Conservation (phyloP, 2,113 vertebrate genomes). For the Phoenicopterus ruber region DNA sequence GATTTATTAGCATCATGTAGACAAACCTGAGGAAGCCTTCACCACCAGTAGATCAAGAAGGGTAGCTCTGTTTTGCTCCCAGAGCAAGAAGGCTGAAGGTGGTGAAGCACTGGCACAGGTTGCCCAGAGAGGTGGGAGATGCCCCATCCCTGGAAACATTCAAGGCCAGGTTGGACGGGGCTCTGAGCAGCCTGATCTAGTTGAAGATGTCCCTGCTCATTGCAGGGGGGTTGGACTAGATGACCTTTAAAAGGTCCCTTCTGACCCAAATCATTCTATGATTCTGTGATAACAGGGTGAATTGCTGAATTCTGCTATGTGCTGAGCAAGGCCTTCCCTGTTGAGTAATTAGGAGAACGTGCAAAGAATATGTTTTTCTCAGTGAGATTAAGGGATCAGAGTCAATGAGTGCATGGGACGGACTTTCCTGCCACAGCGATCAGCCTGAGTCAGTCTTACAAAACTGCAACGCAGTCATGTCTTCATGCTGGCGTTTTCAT, state of each 20-base stretch:
- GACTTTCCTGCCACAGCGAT: neutral
- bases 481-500: neutral
- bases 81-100: neutral
- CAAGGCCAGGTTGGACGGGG: too few relatives aligned
- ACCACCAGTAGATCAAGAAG: rapidly evolving
- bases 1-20: rapidly evolving
- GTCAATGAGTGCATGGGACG: neutral
- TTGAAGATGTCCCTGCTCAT: too few relatives aligned
- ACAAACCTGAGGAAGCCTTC: neutral
- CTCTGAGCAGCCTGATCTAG: too few relatives aligned
- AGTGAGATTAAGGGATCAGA: neutral
- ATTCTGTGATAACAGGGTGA: too few relatives aligned
- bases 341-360: neutral
- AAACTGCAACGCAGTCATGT: rapidly evolving
- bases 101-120: too few relatives aligned
- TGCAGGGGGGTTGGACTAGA: too few relatives aligned
- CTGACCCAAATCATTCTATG: too few relatives aligned
- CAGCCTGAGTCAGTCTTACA: neutral
- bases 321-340: neutral
- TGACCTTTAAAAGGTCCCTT: too few relatives aligned
- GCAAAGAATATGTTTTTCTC: neutral
- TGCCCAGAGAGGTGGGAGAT: too few relatives aligned
- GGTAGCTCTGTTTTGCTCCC: neutral
- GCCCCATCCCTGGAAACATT: too few relatives aligned
- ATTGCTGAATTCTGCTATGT: neutral